Conservation (phyloP, 2,113 vertebrate genomes). For the Oreochromis aureus region DNA sequence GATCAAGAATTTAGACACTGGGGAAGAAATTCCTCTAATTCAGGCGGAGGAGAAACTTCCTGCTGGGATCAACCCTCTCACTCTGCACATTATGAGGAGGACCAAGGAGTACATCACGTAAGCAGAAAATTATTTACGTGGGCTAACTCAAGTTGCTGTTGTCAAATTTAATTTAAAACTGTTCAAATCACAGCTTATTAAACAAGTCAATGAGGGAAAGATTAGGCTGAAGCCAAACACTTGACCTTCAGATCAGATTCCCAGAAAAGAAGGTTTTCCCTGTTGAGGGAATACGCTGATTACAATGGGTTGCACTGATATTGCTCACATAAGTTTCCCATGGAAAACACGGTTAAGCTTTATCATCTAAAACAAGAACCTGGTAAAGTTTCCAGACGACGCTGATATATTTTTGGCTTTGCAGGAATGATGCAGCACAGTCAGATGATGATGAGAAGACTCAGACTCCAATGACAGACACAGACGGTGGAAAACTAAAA, state of each 20-base stretch:
- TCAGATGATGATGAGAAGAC: conserved; percentile 97
- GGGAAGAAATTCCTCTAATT: conserved; percentile 97
- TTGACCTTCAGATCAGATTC: neutral
- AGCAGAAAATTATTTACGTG: conserved; percentile 12
- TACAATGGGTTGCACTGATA: neutral
- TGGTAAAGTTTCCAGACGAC: neutral
- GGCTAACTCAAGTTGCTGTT: neutral
- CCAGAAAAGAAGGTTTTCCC: neutral
- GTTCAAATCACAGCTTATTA: neutral
- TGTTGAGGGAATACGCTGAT: neutral
- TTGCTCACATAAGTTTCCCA: neutral
- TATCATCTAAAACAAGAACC: neutral
- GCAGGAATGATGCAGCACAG: conserved; percentile 90
- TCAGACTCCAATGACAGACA: conserved; percentile 80
- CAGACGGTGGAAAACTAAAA: conserved; percentile 92
- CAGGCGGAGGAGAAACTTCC: conserved; percentile 96
- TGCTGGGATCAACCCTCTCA: conserved; percentile 96
- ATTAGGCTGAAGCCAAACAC: neutral
- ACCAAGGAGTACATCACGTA: conserved; percentile 98
- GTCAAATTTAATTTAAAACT: neutral
- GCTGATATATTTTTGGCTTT: neutral
- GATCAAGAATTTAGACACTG: conserved; percentile 99
- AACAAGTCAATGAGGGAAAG: neutral
- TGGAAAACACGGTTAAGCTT: neutral
- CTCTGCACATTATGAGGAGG: conserved; percentile 97